Evolutionary conservation across 2,797 vertebrate species (phyloP), one percentile per base, ranked within the genome.

Genomic region (Philypnodon macrostomus): DNA sequence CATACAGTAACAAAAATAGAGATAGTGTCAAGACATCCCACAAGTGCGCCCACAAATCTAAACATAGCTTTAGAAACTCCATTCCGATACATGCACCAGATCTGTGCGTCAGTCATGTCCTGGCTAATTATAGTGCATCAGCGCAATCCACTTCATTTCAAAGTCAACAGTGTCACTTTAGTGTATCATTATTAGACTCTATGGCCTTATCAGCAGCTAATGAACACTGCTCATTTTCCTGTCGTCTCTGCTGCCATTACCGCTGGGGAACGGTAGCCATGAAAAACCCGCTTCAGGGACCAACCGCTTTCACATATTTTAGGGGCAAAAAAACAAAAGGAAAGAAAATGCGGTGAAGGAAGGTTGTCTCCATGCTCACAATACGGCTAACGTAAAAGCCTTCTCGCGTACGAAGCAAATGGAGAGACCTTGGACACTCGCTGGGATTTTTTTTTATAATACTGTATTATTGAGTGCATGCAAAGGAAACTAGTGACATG

Each of bases 191-290:
- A 56, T 42, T 12, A 45, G 40, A 51, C 29, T 65, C 49, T 47
- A 27, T 16, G 42, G 47, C 12, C 33, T 44, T 42, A 39, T 55
- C 39, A 49, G 55, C 13, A 17, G 34, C 31, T 53, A 48, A 69
- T 58, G 55, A 64, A 38, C 18, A 15, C 10, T 46, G 29, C 36
- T 75, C 55, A 65, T 76, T 72, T 54, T 13, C 17, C 52, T 26
- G 18, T 42, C 53, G 50, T 48, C 49, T 16, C 36, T 36, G 12
- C 51, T 53, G 31, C 51, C 19, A 58, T 69, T 33, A 64, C 26
- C 10, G n/a, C 30, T 19, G 36, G 40, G 39, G 12, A 14, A 45
- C 33, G 34, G 46, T 23, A 29, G 27, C 1, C 54, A 34, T 36
- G 16, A 57, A 24, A 41, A 70, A 49, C 31, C n/a, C n/a, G n/a